Evolutionary conservation across 2,113 vertebrate species (phyloP).

Genomic region (Pelecanus crispus): DNA sequence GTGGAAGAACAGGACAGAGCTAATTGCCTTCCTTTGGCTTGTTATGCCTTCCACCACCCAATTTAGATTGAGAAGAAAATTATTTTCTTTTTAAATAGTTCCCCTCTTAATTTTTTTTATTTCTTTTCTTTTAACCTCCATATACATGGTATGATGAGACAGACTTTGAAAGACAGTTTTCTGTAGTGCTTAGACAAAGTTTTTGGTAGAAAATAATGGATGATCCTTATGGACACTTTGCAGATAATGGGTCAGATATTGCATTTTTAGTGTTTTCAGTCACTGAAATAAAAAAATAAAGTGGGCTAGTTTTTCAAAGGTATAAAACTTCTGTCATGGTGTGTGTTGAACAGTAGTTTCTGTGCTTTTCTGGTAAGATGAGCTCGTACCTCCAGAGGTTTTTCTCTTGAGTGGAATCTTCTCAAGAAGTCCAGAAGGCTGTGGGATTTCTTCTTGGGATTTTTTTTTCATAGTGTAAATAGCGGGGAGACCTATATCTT

Average conservation of each 20-base stretch:
- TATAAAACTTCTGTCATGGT: fast-evolving
- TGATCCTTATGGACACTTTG: not conserved
- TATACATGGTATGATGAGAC: fast-evolving
- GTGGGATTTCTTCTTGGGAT: not conserved
- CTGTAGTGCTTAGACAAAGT: not conserved
- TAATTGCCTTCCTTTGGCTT: not conserved
- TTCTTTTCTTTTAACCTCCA: not conserved
- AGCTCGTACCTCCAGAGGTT: not conserved
- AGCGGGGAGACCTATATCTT: not conserved
- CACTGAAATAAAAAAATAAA: not conserved
- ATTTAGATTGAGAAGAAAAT: not conserved
- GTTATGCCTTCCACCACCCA: not conserved
- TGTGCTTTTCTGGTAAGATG: not conserved
- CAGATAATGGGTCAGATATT: not conserved
- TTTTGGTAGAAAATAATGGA: not conserved
- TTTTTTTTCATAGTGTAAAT: not conserved
- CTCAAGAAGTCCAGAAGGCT: not conserved
- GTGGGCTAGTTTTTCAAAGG: not conserved
- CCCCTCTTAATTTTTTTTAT: not conserved
- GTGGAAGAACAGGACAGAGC: not conserved
- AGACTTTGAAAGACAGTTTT: not conserved
- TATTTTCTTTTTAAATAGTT: not conserved
- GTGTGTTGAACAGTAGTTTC: not conserved
- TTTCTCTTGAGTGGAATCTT: not conserved
- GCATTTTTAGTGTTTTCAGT: not conserved